Conservation (phyloP, 2,797 vertebrate genomes). For the Aplochiton taeniatus region DNA sequence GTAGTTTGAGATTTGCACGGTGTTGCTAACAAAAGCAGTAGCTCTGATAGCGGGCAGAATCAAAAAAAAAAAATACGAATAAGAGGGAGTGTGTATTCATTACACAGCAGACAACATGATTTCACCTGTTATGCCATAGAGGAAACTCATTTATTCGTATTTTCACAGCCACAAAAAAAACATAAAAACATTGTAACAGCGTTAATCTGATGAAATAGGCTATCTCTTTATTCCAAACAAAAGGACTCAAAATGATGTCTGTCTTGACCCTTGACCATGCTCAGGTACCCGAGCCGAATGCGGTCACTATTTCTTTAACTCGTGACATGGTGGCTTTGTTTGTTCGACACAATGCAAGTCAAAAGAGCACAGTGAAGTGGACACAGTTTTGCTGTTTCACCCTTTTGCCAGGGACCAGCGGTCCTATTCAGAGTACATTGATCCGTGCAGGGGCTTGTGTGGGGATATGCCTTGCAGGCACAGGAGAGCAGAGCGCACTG, state of each 20-base stretch:
- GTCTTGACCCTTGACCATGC: conserved; percentile 47
- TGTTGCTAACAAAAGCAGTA: too few relatives aligned
- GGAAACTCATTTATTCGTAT: too few relatives aligned
- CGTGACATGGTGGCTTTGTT: conserved; percentile 62
- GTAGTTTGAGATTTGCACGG: too few relatives aligned
- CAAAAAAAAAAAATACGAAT: too few relatives aligned
- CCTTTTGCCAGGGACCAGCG: conserved; percentile 53
- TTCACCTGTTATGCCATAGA: too few relatives aligned
- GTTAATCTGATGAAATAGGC: too few relatives aligned
- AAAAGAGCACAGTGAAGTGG: conserved; percentile 65
- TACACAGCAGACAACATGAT: too few relatives aligned
- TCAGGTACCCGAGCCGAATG: conserved; percentile 40
- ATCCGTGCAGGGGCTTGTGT: conserved; percentile 47
- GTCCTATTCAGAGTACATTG: conserved; percentile 64
- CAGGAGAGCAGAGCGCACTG: conserved; percentile 38
- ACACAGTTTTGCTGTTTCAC: conserved; percentile 62
- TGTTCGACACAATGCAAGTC: conserved; percentile 58
- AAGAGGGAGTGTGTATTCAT: too few relatives aligned
- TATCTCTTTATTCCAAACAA: too few relatives aligned
- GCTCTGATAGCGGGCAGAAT: too few relatives aligned
- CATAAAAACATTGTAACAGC: too few relatives aligned
- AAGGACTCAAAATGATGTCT: not conserved
- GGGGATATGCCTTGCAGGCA: conserved; percentile 57
- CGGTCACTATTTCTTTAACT: conserved; percentile 54
- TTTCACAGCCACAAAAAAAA: too few relatives aligned